Evolutionary conservation across 2,113 vertebrate species (phyloP), one percentile per base, ranked within the genome.

Genomic region (Pithys albifrons): DNA sequence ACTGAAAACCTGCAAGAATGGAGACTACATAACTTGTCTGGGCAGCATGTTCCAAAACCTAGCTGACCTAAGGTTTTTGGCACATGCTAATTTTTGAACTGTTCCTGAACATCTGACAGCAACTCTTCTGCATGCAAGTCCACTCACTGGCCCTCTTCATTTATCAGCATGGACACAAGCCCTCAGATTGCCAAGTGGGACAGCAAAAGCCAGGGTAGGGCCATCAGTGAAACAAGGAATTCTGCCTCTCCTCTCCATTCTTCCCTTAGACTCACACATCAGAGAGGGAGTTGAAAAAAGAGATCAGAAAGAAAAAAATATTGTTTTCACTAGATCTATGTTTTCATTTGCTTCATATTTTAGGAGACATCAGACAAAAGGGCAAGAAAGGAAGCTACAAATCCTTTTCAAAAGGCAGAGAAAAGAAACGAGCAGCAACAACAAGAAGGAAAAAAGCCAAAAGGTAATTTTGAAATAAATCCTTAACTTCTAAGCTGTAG

Each of bases 401-500:
- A 90, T 87, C 90, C 62, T 95, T 91, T 88, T 83, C 66, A 82
- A 95, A 96, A 91, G 85, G 55, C 91, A 92, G 55, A 86, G 89
- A 85, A 79, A 89, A 94, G 70, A 91, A 96, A 45, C 2, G 23
- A 92, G 41, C 69, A 95, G 85, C 48, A 89, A 58, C 55, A 88
- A 78, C 16, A 75, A 59, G 10, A 9, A 57, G 20, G 29, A 77
- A 75, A 77, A 58, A 85, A 81, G 3, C 18, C 28, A 61, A 91
- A 96, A 93, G 88, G 94, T 91, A 95, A 90, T 96, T 91, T 92
- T 91, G 76, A 96, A 97, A 96, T 96, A 96, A 91, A 93, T 79
- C 91, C 64, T 94, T 89, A 76, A 62, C 88, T 94, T 96, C 82
- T 81, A 93, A 95, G 82, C 77, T 74, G 70, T 45, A 91, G 49